Base-by-base conservation (phyloP, 2,113 vertebrate genomes). In the Psilopsiagon aurifrons region DNA sequence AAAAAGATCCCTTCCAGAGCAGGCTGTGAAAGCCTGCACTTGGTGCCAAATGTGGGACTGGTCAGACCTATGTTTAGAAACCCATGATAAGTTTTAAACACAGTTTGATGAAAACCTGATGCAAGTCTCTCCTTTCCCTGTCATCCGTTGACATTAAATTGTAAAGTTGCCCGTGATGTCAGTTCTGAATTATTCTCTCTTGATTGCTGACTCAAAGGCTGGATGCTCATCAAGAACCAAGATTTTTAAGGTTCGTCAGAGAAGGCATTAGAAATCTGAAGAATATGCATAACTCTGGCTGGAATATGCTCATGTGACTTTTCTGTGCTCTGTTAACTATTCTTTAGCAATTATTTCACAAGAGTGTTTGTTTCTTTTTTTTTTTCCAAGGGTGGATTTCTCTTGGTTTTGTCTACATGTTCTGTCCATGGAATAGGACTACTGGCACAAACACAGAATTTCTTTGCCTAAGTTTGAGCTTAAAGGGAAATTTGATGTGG, bases 81-180 rank as follows among this genome's bases (percentile, higher is more conserved):
- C 46, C 66, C 66, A 86, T 27, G 92, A 79, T 80, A 94, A 89
- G 49, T 93, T 94, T 83, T 90, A 95, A 97, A 96, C 92, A 80
- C 57, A 76, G 75, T 76, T 94, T 97, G 96, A 97, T 96, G 94
- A 97, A 94, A 97, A 97, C 95, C 97, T 94, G 93, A 96, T 96
- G 76, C 78, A 82, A 91, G 54, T 55, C 69, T 96, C 91, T 95
- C 88, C 76, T 96, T 97, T 92, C 84, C 47, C 63, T 96, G 91
- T 92, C 95, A 78, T 96, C 51, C 11, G 0, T 62, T 92, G 88
- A 95, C 93, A 94, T 91, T 97, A 97, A 96, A 90, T 86, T 93
- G 87, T 82, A 84, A 97, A 96, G 62, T 39, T 94, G 88, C 88
- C 68, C 94, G 76, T 96, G 95, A 95, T 96, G 95, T 97, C 92